These are phyloP conservation scores for Cephalopholis sonnerati DNA, from an alignment of 2,113 vertebrate genomes.

Conservation along the genomic window DNA sequence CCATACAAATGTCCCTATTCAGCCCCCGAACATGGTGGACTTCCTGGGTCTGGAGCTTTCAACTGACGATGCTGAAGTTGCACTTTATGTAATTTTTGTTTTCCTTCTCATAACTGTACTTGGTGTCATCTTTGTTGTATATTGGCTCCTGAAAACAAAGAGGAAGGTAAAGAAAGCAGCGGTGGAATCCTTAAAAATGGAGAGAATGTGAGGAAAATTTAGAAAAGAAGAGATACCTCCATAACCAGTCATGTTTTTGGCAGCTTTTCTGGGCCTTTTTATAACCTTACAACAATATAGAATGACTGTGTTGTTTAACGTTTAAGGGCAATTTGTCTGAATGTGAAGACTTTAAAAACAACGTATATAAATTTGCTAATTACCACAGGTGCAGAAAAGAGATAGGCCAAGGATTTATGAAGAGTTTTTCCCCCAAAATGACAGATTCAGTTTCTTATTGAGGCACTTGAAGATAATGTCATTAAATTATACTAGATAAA, in stretches of 20 bases:
- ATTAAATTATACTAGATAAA: no score
- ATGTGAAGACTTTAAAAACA: not conserved
- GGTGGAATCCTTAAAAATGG: slow-evolving; percentile 32
- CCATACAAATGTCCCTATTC: not conserved
- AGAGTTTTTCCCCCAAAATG: not conserved
- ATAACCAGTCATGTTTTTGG: not conserved
- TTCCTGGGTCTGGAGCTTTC: slow-evolving; percentile 87
- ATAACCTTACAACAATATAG: not conserved
- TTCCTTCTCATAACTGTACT: slow-evolving; percentile 69
- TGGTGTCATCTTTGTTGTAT: slow-evolving; percentile 66
- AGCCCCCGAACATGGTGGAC: slow-evolving; percentile 25
- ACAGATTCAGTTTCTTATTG: not conserved
- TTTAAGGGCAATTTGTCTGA: not conserved
- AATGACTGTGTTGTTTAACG: not conserved
- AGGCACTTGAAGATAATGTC: not conserved
- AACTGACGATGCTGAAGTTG: slow-evolving; percentile 76
- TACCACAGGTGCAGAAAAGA: not conserved
- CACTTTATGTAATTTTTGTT: slow-evolving; percentile 85
- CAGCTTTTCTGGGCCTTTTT: not conserved
- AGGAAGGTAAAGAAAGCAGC: slow-evolving; percentile 14
- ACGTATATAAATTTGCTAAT: not conserved
- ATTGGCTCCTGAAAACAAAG: slow-evolving; percentile 57
- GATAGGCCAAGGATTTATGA: not conserved
- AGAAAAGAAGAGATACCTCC: not conserved
- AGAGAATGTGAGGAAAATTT: slow-evolving; percentile 41